Evolutionary conservation across 2,888 invertebrate genomes (phyloP).

Genomic region (Tyria jacobaeae): DNA sequence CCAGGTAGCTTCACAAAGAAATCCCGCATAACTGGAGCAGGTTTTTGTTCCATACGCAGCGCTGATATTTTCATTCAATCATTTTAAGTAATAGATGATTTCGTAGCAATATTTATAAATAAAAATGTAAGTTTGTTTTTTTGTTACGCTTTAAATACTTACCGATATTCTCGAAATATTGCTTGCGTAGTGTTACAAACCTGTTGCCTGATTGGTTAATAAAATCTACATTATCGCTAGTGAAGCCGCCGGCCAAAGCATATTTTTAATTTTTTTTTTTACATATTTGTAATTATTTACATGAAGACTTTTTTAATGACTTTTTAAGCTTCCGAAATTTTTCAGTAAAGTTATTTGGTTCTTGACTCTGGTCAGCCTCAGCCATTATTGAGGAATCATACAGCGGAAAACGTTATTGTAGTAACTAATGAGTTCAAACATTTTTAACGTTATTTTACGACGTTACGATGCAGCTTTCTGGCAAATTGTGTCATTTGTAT

Average conservation of each 20-base stretch:
- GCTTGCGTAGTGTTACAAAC: background rate
- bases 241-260: background rate
- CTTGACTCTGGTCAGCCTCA: no score
- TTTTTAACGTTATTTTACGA: constrained; percentile 8
- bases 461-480: constrained; percentile 30
- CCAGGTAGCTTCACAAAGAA: constrained; percentile 64
- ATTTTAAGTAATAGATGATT: constrained; percentile 29
- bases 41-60: constrained; percentile 48
- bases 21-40: constrained; percentile 53
- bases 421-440: constrained; percentile 15
- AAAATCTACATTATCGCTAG: background rate
- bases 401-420: background rate
- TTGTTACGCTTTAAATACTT: no score
- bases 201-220: background rate
- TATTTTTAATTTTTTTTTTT: no score
- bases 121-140: no score
- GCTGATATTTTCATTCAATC: constrained; percentile 36
- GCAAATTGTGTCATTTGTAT: constrained; percentile 42
- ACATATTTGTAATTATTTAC: no score
- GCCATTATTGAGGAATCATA: background rate
- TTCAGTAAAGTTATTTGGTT: no score
- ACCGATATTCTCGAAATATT: background rate
- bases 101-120: no score
- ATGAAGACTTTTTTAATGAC: no score
- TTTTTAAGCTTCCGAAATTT: no score